phyloP scores from a whole-genome alignment of 2,888 invertebrate species.

The Pherbina coryleti region DNA sequence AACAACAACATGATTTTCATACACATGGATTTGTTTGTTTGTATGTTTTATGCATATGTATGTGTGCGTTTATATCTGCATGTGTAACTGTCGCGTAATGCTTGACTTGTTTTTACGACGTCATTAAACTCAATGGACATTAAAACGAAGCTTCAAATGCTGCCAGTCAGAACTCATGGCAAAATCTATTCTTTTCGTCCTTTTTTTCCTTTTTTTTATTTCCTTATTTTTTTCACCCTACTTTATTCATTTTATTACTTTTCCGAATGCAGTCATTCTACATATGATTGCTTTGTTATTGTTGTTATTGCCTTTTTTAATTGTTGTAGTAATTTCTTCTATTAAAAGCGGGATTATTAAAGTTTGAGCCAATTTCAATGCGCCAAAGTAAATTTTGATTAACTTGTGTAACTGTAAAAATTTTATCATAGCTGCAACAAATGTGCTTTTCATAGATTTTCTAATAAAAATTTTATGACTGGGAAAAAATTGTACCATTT shows the following conservation, averaged over 20 bases:
- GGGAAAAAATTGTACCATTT: no score
- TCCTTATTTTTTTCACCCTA: no score
- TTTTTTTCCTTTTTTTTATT: background rate
- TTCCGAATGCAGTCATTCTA: background rate
- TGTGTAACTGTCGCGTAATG: slow-evolving; percentile 35
- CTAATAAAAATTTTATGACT: no score
- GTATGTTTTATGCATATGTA: background rate
- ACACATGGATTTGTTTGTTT: background rate
- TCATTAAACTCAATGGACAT: slow-evolving; percentile 52
- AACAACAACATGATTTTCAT: background rate
- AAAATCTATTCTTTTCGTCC: background rate
- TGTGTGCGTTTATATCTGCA: background rate
- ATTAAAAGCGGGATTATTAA: background rate
- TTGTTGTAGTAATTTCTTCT: background rate
- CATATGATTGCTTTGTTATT: background rate
- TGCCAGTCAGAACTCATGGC: slow-evolving; percentile 13
- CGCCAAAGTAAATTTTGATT: no score
- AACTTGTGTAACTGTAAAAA: no score
- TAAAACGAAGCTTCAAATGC: slow-evolving; percentile 41
- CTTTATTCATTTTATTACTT: no score
- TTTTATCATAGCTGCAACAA: no score
- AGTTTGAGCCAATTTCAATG: no score
- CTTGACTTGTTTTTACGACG: slow-evolving; percentile 50
- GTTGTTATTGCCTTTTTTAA: background rate
- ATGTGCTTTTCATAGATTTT: no score